Conservation (phyloP, 2,113 vertebrate species). For the Sylvietta virens region DNA sequence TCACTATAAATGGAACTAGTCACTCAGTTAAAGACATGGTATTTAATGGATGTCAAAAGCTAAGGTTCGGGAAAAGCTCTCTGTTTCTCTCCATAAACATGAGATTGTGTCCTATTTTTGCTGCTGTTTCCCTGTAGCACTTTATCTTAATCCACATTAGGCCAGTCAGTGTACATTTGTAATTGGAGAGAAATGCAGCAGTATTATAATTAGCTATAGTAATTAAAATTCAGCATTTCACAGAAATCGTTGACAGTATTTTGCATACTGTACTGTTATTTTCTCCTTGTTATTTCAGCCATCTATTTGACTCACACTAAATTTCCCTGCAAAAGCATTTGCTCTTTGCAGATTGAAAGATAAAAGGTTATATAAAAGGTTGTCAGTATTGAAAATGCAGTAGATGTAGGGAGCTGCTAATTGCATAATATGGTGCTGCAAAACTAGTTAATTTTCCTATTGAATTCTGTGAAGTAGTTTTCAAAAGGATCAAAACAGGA, state of each 20-base stretch:
- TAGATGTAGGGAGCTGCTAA: neutral
- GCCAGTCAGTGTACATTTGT: neutral
- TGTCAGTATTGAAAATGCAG: neutral
- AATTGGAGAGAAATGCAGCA: neutral
- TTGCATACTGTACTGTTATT: neutral
- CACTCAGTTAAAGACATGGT: neutral
- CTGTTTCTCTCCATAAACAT: neutral
- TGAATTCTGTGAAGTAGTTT: neutral
- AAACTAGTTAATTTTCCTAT: constrained; percentile 17
- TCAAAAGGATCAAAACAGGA: neutral
- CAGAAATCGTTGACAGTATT: neutral
- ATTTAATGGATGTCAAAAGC: neutral
- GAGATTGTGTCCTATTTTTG: neutral
- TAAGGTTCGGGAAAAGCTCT: neutral
- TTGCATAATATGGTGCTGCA: neutral
- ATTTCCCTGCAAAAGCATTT: constrained; percentile 1
- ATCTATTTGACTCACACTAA: neutral
- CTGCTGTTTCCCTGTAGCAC: neutral
- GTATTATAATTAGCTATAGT: neutral
- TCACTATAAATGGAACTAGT: neutral
- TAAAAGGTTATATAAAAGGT: neutral
- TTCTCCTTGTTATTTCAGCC: neutral
- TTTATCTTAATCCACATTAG: neutral
- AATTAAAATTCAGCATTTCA: neutral
- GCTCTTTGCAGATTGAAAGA: neutral